A percentile compares a stretch with the other conserved stretches of the same genome.
Conservation (phyloP, 92 coral and sea anemone species). For the Actinernus sp. region DNA sequence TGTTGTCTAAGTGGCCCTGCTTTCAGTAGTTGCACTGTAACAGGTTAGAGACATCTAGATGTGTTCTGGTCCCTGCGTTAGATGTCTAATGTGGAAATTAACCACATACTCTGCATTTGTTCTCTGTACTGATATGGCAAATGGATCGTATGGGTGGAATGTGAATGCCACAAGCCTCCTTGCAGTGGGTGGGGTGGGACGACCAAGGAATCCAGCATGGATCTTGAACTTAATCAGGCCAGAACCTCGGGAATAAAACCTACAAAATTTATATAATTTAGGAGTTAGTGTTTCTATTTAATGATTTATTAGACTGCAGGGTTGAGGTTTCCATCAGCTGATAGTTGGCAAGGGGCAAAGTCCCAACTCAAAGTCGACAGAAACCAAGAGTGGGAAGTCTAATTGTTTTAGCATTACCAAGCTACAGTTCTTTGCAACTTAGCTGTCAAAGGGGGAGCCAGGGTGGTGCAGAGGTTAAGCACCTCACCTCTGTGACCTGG, state of each 20-base stretch:
- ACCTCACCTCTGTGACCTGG: no score
- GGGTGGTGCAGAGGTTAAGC: no score
- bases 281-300: background rate
- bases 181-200: conserved; percentile 98
- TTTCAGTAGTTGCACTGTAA: no score
- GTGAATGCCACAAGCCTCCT: conserved; percentile 97
- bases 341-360: no score
- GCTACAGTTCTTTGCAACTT: no score
- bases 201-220: conserved; percentile 97
- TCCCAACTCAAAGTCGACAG: no score
- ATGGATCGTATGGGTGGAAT: conserved; percentile 96
- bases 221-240: conserved; percentile 98
- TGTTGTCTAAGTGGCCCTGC: no score
- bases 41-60: no score
- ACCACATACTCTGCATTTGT: conserved; percentile 99
- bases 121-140: conserved; percentile 98
- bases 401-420: no score
- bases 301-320: background rate
- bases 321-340: no score
- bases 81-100: conserved; percentile 96
- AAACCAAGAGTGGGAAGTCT: no score
- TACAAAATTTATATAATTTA: conserved; percentile 6
- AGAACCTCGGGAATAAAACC: conserved; percentile 98
- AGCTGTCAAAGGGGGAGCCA: no score
- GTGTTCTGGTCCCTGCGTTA: conserved; percentile 84